These are phyloP conservation scores for Argyresthia goedartella DNA, from an alignment of 2,888 invertebrate species.

Conservation along the genomic window DNA sequence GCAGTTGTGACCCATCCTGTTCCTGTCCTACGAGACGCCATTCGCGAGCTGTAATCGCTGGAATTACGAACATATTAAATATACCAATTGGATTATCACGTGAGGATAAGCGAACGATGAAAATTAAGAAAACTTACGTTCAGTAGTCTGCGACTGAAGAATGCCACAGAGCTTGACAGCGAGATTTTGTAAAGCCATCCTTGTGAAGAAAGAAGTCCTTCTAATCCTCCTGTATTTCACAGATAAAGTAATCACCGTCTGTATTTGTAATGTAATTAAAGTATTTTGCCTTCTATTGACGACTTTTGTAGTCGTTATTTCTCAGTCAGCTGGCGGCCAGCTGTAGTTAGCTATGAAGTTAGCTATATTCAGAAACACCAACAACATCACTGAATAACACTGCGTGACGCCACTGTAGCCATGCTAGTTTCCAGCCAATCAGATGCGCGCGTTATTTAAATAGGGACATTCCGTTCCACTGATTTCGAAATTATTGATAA, in stretches of 20 bases:
- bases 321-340: slow-evolving; percentile 67
- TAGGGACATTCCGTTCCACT: background rate
- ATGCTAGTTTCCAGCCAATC: slow-evolving; percentile 24
- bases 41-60: slow-evolving; percentile 76
- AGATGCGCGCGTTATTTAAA: slow-evolving; percentile 17
- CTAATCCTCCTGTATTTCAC: slow-evolving; percentile 27
- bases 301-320: slow-evolving; percentile 41
- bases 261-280: background rate
- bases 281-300: slow-evolving; percentile 24
- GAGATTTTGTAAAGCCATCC: slow-evolving; percentile 64
- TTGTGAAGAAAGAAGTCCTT: slow-evolving; percentile 9
- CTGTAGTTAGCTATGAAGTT: slow-evolving; percentile 47
- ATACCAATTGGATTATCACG: background rate
- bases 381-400: slow-evolving; percentile 12
- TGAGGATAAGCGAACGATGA: background rate
- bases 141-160: slow-evolving; percentile 54
- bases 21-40: slow-evolving; percentile 88
- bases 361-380: slow-evolving; percentile 28
- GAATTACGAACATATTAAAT: background rate
- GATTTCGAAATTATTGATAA: background rate
- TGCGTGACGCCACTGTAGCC: background rate
- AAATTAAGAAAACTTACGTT: slow-evolving; percentile 41
- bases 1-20: slow-evolving; percentile 79
- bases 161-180: slow-evolving; percentile 71
- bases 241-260: no score